A percentile compares a stretch with the other conserved stretches of the same genome.
These are phyloP conservation scores for Phania funesta DNA, from an alignment of 2,888 invertebrate species.

Conservation along the genomic window DNA sequence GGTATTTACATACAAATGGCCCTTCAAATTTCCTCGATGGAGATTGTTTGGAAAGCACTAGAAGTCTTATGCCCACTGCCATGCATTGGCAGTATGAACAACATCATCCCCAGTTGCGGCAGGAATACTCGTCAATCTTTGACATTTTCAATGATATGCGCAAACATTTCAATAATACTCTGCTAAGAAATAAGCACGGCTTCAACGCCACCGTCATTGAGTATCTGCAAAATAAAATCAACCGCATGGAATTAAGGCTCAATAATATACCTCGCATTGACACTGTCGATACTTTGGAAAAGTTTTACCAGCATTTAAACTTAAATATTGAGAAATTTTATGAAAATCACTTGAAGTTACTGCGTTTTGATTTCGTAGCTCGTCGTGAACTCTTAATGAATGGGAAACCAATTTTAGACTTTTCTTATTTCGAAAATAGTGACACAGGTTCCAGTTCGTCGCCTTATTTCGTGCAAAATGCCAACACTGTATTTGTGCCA, in stretches of 20 bases:
- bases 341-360: constrained; percentile 64
- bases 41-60: constrained; percentile 57
- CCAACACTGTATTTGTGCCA: constrained; percentile 65
- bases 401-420: constrained; percentile 1
- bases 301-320: constrained; percentile 52
- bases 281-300: constrained; percentile 41
- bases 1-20: constrained; percentile 57
- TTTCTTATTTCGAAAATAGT: constrained; percentile 43
- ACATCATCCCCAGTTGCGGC: constrained; percentile 37
- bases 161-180: constrained; percentile 59
- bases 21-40: constrained; percentile 53
- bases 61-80: constrained; percentile 66
- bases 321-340: constrained; percentile 52
- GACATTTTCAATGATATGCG: constrained; percentile 59
- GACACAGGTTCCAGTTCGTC: constrained; percentile 64
- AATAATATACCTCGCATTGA: constrained; percentile 66
- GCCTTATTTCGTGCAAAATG: constrained; percentile 64
- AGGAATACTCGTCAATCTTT: constrained; percentile 45
- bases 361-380: constrained; percentile 40
- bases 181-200: constrained; percentile 55
- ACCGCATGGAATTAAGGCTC: constrained; percentile 66
- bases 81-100: constrained; percentile 68
- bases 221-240: constrained; percentile 63
- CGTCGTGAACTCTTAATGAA: neutral
- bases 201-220: constrained; percentile 56